phyloP scores from a whole-genome alignment of 2,888 invertebrate species.

The Ichneumon xanthorius region DNA sequence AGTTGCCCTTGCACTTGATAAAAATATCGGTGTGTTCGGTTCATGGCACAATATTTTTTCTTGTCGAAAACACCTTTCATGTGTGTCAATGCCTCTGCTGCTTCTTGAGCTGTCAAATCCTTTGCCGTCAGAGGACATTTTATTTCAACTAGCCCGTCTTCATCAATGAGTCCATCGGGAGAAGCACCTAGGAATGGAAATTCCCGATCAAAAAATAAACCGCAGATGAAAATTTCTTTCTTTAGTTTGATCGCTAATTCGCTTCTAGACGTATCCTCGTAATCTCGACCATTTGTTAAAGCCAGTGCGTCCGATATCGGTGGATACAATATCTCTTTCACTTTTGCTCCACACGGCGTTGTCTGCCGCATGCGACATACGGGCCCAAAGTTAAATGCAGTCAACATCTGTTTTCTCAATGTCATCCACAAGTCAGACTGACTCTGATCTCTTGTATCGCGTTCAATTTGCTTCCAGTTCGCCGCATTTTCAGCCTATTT shows the following conservation, averaged over 20 bases:
- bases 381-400: constrained; percentile 68
- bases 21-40: constrained; percentile 65
- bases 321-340: constrained; percentile 60
- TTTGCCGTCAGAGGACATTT: constrained; percentile 59
- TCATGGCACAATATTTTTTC: constrained; percentile 56
- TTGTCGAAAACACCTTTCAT: constrained; percentile 50
- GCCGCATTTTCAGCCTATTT: constrained; percentile 54
- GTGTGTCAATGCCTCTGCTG: background rate
- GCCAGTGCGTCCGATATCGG: too few relatives aligned
- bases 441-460: constrained; percentile 54
- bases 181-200: constrained; percentile 61
- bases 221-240: constrained; percentile 50
- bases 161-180: constrained; percentile 64
- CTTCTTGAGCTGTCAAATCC: constrained; percentile 47
- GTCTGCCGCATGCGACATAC: constrained; percentile 49
- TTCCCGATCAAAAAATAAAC: constrained; percentile 65
- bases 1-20: constrained; percentile 71
- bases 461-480: constrained; percentile 58
- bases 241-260: constrained; percentile 27
- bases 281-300: too few relatives aligned
- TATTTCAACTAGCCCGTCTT: constrained; percentile 66
- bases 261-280: constrained; percentile 37
- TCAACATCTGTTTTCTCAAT: constrained; percentile 61
- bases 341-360: constrained; percentile 52
- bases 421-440: constrained; percentile 54